phyloP scores from a whole-genome alignment of 1,140 invertebrate species.

The Anthonomus grandis region DNA sequence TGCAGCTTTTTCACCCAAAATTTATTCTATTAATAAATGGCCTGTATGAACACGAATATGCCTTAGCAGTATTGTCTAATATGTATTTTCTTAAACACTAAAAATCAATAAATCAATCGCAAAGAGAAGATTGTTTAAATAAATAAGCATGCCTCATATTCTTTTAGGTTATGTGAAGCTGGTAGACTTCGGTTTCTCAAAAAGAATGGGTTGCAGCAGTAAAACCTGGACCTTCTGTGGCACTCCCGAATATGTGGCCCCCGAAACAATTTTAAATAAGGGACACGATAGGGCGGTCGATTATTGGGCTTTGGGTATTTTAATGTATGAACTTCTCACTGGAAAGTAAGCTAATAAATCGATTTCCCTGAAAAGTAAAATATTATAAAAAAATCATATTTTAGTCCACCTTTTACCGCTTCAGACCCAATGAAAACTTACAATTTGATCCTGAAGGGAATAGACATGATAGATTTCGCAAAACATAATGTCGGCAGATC shows the following conservation, averaged over 20 bases:
- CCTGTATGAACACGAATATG: too few species aligned
- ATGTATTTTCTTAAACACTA: too few species aligned
- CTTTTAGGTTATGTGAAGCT: constrained; percentile 67
- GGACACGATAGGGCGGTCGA: constrained; percentile 75
- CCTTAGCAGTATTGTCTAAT: too few species aligned
- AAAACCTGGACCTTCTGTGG: constrained; percentile 91
- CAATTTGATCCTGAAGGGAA: constrained; percentile 80
- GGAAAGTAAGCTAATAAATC: constrained; percentile 54
- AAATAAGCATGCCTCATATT: too few species aligned
- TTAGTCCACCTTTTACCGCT: constrained; percentile 75
- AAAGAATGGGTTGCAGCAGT: constrained; percentile 66
- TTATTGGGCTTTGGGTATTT: constrained; percentile 78
- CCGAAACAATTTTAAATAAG: constrained; percentile 71
- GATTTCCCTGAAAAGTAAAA: not conserved
- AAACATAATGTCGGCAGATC: constrained; percentile 70
- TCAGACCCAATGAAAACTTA: constrained; percentile 82
- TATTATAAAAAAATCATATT: constrained; percentile 11
- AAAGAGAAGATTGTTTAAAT: too few species aligned
- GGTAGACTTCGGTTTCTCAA: constrained; percentile 87
- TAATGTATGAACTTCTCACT: constrained; percentile 76
- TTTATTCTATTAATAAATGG: too few species aligned
- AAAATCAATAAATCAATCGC: too few species aligned
- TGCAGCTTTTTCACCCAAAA: too few species aligned
- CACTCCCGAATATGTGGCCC: constrained; percentile 71
- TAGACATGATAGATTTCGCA: constrained; percentile 66